Percentiles rank a stretch among this genome's conserved stretches.
These are phyloP conservation scores for Stegodyphus dumicola DNA, from an alignment of 1,140 invertebrate genomes.

Conservation along the genomic window DNA sequence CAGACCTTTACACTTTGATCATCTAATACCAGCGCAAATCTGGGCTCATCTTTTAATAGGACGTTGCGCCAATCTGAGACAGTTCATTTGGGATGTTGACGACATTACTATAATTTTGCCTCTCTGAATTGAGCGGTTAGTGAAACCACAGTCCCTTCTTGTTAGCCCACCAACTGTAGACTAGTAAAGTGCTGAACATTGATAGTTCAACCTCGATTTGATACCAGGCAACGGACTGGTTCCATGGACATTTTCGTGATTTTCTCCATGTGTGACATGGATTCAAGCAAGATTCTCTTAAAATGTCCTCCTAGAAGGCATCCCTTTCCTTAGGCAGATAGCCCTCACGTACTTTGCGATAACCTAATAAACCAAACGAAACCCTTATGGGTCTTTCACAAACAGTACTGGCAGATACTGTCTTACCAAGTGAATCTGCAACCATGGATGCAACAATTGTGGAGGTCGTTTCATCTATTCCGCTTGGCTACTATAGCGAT, in stretches of 20 bases:
- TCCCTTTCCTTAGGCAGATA: no score
- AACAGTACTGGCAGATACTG: not conserved
- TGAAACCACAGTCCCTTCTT: not conserved
- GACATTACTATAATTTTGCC: not conserved
- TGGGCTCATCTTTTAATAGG: not conserved
- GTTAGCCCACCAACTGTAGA: no score
- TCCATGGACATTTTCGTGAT: no score
- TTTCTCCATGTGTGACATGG: not conserved
- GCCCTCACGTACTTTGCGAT: no score
- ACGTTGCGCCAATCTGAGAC: not conserved
- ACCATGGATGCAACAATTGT: not conserved
- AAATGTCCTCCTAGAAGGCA: not conserved
- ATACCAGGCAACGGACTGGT: no score
- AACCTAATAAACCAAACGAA: no score
- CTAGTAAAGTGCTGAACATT: no score
- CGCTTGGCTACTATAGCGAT: not conserved
- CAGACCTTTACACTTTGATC: not conserved
- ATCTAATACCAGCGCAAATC: not conserved
- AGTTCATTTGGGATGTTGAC: not conserved
- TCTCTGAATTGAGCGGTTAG: not conserved
- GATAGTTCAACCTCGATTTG: no score
- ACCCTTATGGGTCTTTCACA: not conserved
- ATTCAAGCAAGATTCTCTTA: no score
- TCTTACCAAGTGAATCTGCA: not conserved
- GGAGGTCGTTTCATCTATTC: not conserved